phyloP scores from a whole-genome alignment of 2,797 vertebrate genomes.

The Eulemur mongoz region DNA sequence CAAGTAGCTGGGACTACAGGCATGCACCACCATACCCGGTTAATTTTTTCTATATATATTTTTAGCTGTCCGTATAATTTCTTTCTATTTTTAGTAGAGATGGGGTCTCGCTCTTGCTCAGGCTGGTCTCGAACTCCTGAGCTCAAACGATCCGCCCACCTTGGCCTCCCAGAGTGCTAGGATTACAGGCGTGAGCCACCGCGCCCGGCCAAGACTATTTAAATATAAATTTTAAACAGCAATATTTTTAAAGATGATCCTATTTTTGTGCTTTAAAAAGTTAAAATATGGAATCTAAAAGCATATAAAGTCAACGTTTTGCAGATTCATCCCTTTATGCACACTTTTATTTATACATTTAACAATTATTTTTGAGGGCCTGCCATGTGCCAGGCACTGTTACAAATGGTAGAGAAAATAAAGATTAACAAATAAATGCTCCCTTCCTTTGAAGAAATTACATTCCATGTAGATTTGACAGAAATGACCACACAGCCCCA shows the following conservation, averaged over 20 bases:
- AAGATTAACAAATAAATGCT: background rate
- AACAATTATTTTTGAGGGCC: background rate
- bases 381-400: background rate
- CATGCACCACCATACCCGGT: too few species aligned
- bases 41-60: too few species aligned
- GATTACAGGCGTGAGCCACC: too few species aligned
- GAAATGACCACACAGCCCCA: background rate
- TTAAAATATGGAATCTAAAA: constrained; percentile 8
- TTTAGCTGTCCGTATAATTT: too few species aligned
- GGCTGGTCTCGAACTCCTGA: too few species aligned
- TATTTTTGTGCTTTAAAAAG: constrained; percentile 21
- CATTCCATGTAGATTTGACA: background rate
- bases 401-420: background rate
- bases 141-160: too few species aligned
- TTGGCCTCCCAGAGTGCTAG: too few species aligned
- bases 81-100: too few species aligned
- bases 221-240: constrained; percentile 2
- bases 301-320: background rate
- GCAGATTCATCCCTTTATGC: background rate
- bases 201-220: background rate
- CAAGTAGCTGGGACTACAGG: too few species aligned
- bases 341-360: background rate
- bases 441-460: background rate
- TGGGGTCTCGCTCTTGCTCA: too few species aligned
- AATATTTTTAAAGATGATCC: background rate